Base-by-base conservation (phyloP, 2,888 invertebrate genomes). In the Iselma pallidipennis region DNA sequence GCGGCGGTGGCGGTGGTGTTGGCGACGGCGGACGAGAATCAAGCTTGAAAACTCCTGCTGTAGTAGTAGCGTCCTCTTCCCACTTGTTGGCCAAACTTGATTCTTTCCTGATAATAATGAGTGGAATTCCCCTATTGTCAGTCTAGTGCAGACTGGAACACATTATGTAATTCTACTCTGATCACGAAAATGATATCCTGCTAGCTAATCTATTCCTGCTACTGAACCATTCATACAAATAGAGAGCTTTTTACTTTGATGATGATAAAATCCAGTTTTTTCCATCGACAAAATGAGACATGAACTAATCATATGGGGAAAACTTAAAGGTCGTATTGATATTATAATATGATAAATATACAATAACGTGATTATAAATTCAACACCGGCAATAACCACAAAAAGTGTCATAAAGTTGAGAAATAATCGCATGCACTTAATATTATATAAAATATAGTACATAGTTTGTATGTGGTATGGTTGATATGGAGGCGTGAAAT, bases 61-160 rank as follows among this genome's bases (percentile, higher is more conserved):
- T n/a, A n/a, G n/a, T n/a, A n/a, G 54, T 25, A 48, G 45, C 23
- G 23, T 49, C 49, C 25, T 26, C 49, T 63, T 66, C 66, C 63
- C 55, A 63, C 69, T 64, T 63, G 62, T 59, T 65, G 61, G 59
- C 56, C 55, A 37, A 23, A 54, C 53, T 64, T 53, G 23, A 37
- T 66, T 66, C 63, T 53, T 58, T 65, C 57, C 62, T 61, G 55
- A 61, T 64, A 61, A n/a, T n/a, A n/a, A n/a, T n/a, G n/a, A 16
- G 37, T 54, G 52, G 63, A 57, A 58, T 50, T 50, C 28, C 50
- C 29, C n/a, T n/a, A 42, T 25, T 37, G 55, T 26, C 4, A 26
- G 26, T 45, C 42, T 16, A 25, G 51, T 9, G 48, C 12, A 33
- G 21, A 25, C 7, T 16, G 9, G 16, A 37, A 7, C 14, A 16